These are phyloP conservation scores for Umimayanthus kanabou DNA, from an alignment of 92 coral and sea anemone genomes.

Conservation along the genomic window DNA sequence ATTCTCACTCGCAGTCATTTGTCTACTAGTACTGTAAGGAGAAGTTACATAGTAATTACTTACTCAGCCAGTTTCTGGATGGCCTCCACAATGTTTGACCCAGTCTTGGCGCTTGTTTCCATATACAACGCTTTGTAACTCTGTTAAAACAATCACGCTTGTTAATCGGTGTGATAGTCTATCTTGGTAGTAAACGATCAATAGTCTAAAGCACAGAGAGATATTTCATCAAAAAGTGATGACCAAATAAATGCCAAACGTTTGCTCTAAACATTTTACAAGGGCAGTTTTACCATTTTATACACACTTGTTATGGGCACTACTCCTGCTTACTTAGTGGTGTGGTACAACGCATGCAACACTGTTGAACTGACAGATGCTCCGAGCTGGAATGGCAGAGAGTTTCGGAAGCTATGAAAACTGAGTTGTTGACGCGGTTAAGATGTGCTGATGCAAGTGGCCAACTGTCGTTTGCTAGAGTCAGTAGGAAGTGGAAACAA, in stretches of 20 bases:
- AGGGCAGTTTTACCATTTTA: no score
- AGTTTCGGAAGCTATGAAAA: neutral
- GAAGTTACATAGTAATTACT: conserved; percentile 27
- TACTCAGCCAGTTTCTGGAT: conserved; percentile 89
- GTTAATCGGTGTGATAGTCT: neutral
- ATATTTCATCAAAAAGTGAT: no score
- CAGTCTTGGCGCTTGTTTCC: conserved; percentile 97
- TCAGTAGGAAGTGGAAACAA: no score
- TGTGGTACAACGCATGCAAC: no score
- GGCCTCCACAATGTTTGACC: conserved; percentile 79
- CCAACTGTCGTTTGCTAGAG: neutral
- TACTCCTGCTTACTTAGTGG: no score
- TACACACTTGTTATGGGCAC: no score
- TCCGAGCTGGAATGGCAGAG: neutral
- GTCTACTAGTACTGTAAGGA: neutral
- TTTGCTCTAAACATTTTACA: no score
- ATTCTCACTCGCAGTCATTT: neutral
- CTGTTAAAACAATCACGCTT: conserved; percentile 43
- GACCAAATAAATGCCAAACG: no score
- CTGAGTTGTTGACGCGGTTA: neutral
- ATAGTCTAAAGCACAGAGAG: conserved; percentile 1
- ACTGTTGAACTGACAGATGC: neutral
- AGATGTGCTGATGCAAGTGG: neutral
- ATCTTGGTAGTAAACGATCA: conserved; percentile 28
- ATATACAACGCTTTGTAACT: conserved; percentile 82